Base-by-base conservation (phyloP, 2,797 vertebrate species). In the Anas bahamensis region DNA sequence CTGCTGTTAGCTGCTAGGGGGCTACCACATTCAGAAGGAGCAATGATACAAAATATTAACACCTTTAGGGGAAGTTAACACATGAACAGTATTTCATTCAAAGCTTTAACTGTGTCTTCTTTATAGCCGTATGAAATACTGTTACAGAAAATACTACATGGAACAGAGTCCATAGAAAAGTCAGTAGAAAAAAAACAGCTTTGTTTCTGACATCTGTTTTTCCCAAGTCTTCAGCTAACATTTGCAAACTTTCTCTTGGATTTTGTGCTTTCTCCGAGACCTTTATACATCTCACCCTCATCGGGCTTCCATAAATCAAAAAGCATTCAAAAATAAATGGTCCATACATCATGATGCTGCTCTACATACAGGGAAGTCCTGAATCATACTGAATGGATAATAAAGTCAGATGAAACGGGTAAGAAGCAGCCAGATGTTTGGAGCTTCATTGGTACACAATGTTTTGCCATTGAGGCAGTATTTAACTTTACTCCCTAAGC, bases 401-500 rank as follows among this genome's bases (percentile, higher is more conserved):
- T 29, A 26, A 73, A 31, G 78, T 75, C 76, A 94, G 72, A 87
- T 77, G 64, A 87, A 95, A 78, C 13, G 24, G 56, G 57, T 59
- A 72, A 81, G 70, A 55, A 78, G 52, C 86, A 70, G 83, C 61
- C 41, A 88, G 78, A 59, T 68, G 59, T 89, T 87, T 65, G 46
- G 65, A 81, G 75, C 29, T 93, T 83, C 83, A 85, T 3, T 72
- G 77, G n/a, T 83, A 52, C 31, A 56, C 59, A 59, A 75, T 29
- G 57, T 52, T 88, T 87, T 88, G 86, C 90, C 4, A 5, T 33
- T 29, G 75, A 93, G 69, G 50, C 80, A 84, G 48, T 77, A 79
- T 90, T 96, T 91, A 71, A 94, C 91, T 96, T 94, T 31, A 71
- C 53, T 95, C 37, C 61, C 77, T 76, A 90, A 88, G 44, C 57